Base-by-base conservation (phyloP, 2,888 invertebrate species). In the Litoditis marina region DNA sequence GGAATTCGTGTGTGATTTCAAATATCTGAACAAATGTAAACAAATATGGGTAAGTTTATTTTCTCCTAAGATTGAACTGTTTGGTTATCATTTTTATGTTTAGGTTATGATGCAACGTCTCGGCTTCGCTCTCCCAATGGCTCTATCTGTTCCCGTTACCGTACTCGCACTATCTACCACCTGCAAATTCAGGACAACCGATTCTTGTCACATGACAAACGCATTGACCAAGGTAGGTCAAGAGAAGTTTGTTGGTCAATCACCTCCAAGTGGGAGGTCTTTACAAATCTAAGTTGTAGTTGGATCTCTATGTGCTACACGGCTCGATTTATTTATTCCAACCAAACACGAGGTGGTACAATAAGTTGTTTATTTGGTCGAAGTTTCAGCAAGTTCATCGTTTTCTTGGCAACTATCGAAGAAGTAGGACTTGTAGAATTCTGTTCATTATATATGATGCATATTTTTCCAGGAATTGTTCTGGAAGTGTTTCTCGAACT, bases 41-140 rank as follows among this genome's bases (percentile, higher is more conserved):
- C n/a, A n/a, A n/a, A n/a, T 19, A 7, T 16, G 22, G 19, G 13
- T 7, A 46, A 7, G 11, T 46, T 46, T n/a, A 46, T 8, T 25
- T 8, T 31, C 8, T 25, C 44, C 31, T 32, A 44, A 44, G 30
- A n/a, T n/a, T n/a, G n/a, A 50, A 36, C 30, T n/a, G 13, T 31
- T 47, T 47, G n/a, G 11, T n/a, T n/a, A 25, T 28, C 6, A 25
- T 27, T 28, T 8, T 16, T n/a, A 25, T 42, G 16, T 66, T 51
- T 44, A 77, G 73, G 78, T 82, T 7, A 76, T 80, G 73, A 94
- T 96, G 74, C 96, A 96, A 86, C 91, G 93, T 27, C 92, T 94
- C 86, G 93, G 94, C 83, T 95, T 94, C 83, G 94, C 96, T 0
- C 91, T 96, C 77, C 95, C 96, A 0, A 90, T 96, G 6, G 92